phyloP scores from a whole-genome alignment of 2,888 invertebrate genomes.

The Pterobdella sp. region DNA sequence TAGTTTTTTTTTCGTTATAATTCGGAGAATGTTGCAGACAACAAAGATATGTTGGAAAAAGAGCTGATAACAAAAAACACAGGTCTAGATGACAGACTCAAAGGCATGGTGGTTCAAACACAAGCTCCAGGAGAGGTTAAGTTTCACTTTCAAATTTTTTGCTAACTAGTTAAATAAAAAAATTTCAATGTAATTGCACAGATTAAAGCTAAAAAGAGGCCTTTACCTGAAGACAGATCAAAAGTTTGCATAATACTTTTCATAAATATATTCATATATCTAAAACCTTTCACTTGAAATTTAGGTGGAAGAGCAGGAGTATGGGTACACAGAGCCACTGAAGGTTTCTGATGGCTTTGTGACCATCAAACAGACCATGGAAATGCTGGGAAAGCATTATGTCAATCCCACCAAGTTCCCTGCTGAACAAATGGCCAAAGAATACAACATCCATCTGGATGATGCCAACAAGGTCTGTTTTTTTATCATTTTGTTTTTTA shows the following conservation, averaged over 20 bases:
- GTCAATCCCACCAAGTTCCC: slow-evolving; percentile 59
- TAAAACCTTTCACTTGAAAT: neutral
- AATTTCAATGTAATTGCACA: neutral
- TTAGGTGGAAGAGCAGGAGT: slow-evolving; percentile 55
- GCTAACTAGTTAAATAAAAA: neutral
- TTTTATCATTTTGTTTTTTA: neutral
- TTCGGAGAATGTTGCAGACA: slow-evolving; percentile 36
- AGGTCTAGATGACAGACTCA: slow-evolving; percentile 36
- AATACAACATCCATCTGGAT: slow-evolving; percentile 64
- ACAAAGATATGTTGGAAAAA: slow-evolving; percentile 38
- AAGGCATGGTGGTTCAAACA: slow-evolving; percentile 36
- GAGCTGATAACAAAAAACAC: slow-evolving; percentile 38
- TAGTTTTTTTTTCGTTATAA: neutral
- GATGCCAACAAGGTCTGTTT: slow-evolving; percentile 56
- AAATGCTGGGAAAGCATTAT: slow-evolving; percentile 63
- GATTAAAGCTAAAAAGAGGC: neutral
- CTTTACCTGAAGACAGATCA: slow-evolving; percentile 11
- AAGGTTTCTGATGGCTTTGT: slow-evolving; percentile 60
- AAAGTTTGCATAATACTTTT: neutral
- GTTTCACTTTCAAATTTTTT: no score
- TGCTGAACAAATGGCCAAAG: slow-evolving; percentile 59
- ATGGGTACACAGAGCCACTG: slow-evolving; percentile 64
- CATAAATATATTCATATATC: slow-evolving; percentile 17
- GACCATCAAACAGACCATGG: slow-evolving; percentile 60
- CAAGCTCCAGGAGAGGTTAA: slow-evolving; percentile 35